phyloP scores from a whole-genome alignment of 2,888 invertebrate species.

The Drosophila diplacantha region DNA sequence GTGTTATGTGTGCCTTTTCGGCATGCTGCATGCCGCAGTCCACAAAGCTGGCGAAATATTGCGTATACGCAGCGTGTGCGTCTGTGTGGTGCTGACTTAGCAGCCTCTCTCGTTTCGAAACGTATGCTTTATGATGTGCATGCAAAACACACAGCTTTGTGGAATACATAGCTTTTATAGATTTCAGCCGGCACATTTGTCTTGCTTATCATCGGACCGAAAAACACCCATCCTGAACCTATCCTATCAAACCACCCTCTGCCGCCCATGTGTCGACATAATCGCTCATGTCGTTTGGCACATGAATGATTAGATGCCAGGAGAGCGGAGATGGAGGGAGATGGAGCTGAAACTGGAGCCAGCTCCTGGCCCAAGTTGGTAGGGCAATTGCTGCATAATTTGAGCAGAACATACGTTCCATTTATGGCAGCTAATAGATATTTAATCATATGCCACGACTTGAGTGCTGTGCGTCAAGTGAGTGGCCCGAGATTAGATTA shows the following conservation, averaged over 20 bases:
- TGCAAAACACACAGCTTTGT: slow-evolving; percentile 62
- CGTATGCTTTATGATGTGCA: slow-evolving; percentile 65
- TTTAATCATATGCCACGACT: slow-evolving; percentile 38
- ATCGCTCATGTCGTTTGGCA: slow-evolving; percentile 69
- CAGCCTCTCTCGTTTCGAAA: slow-evolving; percentile 49
- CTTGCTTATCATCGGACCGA: slow-evolving; percentile 56
- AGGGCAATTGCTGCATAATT: slow-evolving; percentile 52
- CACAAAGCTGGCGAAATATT: slow-evolving; percentile 53
- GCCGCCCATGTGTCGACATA: slow-evolving; percentile 52
- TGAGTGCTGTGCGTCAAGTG: slow-evolving; percentile 39
- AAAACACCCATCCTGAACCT: neutral
- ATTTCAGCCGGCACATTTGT: slow-evolving; percentile 65
- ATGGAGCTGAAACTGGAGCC: slow-evolving; percentile 2
- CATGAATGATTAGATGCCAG: slow-evolving; percentile 61
- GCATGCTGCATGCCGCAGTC: slow-evolving; percentile 41
- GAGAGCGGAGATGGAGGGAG: slow-evolving; percentile 27
- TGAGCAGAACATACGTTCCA: slow-evolving; percentile 41
- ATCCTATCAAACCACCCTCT: neutral
- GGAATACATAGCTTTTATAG: slow-evolving; percentile 59
- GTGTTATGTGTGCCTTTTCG: slow-evolving; percentile 5
- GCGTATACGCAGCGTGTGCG: slow-evolving; percentile 39
- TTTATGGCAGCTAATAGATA: slow-evolving; percentile 54
- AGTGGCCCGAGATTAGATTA: slow-evolving; percentile 35
- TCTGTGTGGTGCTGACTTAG: slow-evolving; percentile 54
- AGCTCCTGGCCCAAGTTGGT: slow-evolving; percentile 13